phyloP scores from a whole-genome alignment of 2,113 vertebrate genomes.

The Megaptera novaeangliae region DNA sequence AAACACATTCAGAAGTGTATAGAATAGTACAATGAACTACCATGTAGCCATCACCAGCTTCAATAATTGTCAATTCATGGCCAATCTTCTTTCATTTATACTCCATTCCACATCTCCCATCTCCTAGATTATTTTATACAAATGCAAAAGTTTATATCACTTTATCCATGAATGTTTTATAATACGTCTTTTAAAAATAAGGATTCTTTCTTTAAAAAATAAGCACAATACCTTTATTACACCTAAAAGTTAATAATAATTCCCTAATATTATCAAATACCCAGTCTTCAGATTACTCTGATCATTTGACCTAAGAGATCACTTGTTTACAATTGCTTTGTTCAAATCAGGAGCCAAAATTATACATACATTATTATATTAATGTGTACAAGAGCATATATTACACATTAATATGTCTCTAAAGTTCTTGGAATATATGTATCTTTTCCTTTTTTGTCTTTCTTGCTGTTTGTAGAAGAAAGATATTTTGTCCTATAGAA shows the following conservation, averaged over 20 bases:
- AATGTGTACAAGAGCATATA: neutral
- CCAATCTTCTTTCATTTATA: neutral
- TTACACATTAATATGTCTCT: neutral
- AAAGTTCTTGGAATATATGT: neutral
- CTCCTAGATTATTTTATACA: neutral
- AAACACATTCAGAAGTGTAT: neutral
- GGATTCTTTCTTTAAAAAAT: neutral
- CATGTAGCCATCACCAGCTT: neutral
- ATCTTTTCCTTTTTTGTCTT: neutral
- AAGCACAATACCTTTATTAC: neutral
- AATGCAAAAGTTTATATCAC: neutral
- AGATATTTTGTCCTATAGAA: neutral
- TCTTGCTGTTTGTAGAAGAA: neutral
- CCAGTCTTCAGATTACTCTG: neutral
- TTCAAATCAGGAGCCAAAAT: neutral
- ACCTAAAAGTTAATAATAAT: neutral
- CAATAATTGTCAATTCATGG: neutral
- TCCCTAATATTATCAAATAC: neutral
- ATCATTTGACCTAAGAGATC: neutral
- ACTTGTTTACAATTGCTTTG: neutral
- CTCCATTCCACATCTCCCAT: neutral
- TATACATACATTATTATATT: neutral
- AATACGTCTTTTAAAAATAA: neutral
- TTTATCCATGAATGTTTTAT: neutral
- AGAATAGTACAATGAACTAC: neutral